Evolutionary conservation across 2,888 invertebrate species (phyloP), one percentile per base, ranked within the genome.

Genomic region (Cryptophagus acutangulus): DNA sequence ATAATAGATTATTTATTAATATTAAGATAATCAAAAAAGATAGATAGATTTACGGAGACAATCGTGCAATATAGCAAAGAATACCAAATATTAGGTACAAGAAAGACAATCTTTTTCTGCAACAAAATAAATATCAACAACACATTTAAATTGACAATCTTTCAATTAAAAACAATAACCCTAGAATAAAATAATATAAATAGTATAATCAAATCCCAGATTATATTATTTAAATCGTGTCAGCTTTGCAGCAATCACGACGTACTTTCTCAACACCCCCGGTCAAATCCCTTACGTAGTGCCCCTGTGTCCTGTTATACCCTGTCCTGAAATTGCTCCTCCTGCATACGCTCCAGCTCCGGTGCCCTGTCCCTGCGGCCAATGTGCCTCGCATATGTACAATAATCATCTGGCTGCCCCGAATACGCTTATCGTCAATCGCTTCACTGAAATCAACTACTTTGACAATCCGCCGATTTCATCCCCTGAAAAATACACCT

Each of bases 291-390:
- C 69, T 65, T 69, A 69, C 66, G 66, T 70, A 67, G 68, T 70
- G 61, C 70, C 70, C 66, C 55, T 67, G 61, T 68, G 67, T 63
- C 68, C 70, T 47, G 58, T 65, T 48, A 56, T 63, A 37, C 66
- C 69, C 54, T 63, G 65, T 61, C 52, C 51, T 35, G 48, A 46
- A 36, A 46, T 49, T 17, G 8, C 12, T 15, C 31, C 31, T n/a
- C 49, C 51, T 17, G 67, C 72, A 72, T 58, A 72, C 72, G 59
- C 73, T 69, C 64, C 67, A 70, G 46, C 31, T 15, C 69, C 73
- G 72, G 49, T 74, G 71, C 68, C 75, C 72, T 61, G 75, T 74
- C 50, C 69, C 73, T 63, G 76, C 73, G 53, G 74, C 77, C 58
- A 78, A 76, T 71, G 77, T 73, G 64, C 76, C 76, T 55, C 63